These are phyloP conservation scores for Pelosia muscerda DNA, from an alignment of 2,888 invertebrate species.

Conservation along the genomic window DNA sequence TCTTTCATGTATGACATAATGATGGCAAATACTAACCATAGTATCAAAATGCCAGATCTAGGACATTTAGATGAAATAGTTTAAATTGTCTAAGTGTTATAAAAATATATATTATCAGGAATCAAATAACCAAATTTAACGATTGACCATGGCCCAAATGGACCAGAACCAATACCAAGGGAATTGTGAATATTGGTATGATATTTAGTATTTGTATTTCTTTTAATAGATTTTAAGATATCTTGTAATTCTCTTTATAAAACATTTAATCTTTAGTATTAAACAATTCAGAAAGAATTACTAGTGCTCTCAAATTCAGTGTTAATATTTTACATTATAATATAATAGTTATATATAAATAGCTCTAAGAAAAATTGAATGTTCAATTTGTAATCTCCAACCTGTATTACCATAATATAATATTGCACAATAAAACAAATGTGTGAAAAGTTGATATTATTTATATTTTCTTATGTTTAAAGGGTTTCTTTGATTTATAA, in stretches of 20 bases:
- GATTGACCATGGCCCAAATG: background rate
- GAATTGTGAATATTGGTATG: background rate
- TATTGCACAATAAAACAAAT: constrained; percentile 49
- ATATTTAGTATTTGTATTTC: background rate
- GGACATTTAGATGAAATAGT: background rate
- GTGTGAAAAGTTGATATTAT: constrained; percentile 20
- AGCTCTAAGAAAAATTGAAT: constrained; percentile 45
- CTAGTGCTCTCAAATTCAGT: constrained; percentile 39
- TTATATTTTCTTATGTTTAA: constrained; percentile 65
- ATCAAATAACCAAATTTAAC: too few relatives aligned
- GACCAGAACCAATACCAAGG: background rate
- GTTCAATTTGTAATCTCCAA: constrained; percentile 46
- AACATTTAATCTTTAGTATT: background rate
- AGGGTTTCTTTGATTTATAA: constrained; percentile 71
- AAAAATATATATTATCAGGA: too few relatives aligned
- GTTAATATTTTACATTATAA: constrained; percentile 40
- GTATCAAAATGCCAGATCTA: background rate
- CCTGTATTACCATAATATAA: constrained; percentile 23
- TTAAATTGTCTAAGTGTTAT: too few relatives aligned
- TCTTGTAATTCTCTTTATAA: background rate
- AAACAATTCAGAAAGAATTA: constrained; percentile 12
- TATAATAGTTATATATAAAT: constrained; percentile 39
- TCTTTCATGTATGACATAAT: background rate
- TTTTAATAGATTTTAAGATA: background rate
- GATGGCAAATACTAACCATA: background rate